Evolutionary conservation across 1,140 invertebrate genomes (phyloP).

Genomic region (Phymorhynchus buccinoides): DNA sequence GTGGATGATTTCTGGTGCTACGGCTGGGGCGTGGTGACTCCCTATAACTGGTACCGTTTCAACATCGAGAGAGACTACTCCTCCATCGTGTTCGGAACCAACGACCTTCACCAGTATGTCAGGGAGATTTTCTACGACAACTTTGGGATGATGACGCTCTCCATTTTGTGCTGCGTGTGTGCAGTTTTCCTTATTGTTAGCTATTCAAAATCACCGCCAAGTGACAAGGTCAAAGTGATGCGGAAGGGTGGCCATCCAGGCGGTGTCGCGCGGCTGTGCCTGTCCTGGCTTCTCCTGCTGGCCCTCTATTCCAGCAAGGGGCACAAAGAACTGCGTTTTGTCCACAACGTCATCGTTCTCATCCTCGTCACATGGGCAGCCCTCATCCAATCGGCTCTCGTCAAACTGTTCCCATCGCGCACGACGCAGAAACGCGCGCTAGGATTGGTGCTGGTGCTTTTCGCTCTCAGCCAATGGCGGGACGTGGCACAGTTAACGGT

Average conservation of each 20-base stretch:
- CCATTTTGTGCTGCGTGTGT: background rate
- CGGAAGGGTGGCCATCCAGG: no score
- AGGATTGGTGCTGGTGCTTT: background rate
- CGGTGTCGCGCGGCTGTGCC: constrained; percentile 23
- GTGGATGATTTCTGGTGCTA: constrained; percentile 57
- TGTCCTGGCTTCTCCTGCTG: constrained; percentile 60
- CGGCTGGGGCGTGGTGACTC: constrained; percentile 58
- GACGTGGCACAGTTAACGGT: constrained; percentile 3
- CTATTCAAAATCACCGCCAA: background rate
- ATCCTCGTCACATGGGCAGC: constrained; percentile 47
- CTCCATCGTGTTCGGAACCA: constrained; percentile 51
- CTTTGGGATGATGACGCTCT: background rate
- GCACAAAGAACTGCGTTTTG: constrained; percentile 65
- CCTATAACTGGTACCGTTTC: constrained; percentile 64
- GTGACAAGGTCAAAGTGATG: no score
- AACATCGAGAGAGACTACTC: constrained; percentile 58
- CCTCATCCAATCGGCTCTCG: background rate
- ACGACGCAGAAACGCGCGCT: background rate
- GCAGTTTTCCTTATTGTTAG: background rate
- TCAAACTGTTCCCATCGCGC: background rate
- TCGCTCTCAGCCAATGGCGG: constrained; percentile 30
- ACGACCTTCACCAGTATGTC: constrained; percentile 10
- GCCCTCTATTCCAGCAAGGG: constrained; percentile 55
- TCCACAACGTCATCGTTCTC: constrained; percentile 63
- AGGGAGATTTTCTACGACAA: constrained; percentile 32